phyloP scores from a whole-genome alignment of 2,888 invertebrate species.

The Callosobruchus maculatus region DNA sequence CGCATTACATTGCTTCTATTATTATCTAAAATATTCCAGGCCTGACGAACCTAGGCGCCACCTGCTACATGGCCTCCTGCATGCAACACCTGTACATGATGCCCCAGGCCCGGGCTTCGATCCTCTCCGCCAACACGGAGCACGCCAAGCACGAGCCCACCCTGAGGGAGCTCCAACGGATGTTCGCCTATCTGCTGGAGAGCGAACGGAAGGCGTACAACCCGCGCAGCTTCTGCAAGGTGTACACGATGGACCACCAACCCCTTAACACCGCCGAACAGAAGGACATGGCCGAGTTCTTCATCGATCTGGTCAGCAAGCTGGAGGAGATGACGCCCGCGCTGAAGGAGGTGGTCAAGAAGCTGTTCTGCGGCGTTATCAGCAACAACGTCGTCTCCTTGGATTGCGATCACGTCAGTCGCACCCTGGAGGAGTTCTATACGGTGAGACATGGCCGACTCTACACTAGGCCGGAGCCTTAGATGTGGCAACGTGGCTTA shows the following conservation, averaged over 20 bases:
- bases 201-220: conserved; percentile 95
- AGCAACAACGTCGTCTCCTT: conserved; percentile 95
- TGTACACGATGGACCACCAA: conserved; percentile 96
- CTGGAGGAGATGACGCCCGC: conserved; percentile 94
- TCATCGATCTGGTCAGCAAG: conserved; percentile 93
- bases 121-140: conserved; percentile 69
- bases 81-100: conserved; percentile 98
- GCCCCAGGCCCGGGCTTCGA: conserved; percentile 85
- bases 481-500: too few relatives aligned
- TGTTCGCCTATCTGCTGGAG: conserved; percentile 93
- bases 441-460: conserved; percentile 73
- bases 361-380: conserved; percentile 87
- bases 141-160: conserved; percentile 79
- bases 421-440: conserved; percentile 93
- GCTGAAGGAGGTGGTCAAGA: conserved; percentile 83
- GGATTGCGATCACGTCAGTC: conserved; percentile 92
- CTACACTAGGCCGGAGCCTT: too few relatives aligned
- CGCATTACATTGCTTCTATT: too few relatives aligned
- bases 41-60: conserved; percentile 90
- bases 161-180: conserved; percentile 82
- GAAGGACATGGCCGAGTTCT: conserved; percentile 98
- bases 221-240: conserved; percentile 59
- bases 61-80: conserved; percentile 96
- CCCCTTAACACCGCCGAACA: conserved; percentile 94
- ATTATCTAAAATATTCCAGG: too few relatives aligned